Evolutionary conservation across 2,888 invertebrate genomes (phyloP), one percentile per base, ranked within the genome.

Genomic region (Panopea generosa): DNA sequence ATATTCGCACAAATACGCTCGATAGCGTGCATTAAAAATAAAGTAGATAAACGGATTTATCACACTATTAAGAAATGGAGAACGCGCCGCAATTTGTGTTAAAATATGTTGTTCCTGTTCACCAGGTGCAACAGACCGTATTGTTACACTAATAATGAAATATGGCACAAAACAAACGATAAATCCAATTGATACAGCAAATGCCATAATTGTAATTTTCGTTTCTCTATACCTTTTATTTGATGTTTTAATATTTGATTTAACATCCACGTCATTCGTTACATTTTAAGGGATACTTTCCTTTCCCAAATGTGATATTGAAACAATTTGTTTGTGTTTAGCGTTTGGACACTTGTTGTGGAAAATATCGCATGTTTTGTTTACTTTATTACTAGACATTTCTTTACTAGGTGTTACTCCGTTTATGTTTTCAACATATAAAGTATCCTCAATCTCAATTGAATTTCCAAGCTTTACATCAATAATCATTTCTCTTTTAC

Each of bases 11-110:
- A n/a, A n/a, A n/a, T n/a, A n/a, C n/a, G n/a, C n/a, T n/a, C n/a
- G n/a, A 33, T 7, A 33, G 11, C 33, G 33, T 11, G 11, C 11
- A 53, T 77, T 77, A 38, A 77, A 77, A 14, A 71, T 45, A 43
- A 60, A 77, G 27, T 66, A 77, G 14, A 77, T 62, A 14, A 77
- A 49, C n/a, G 76, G 76, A 22, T 77, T 77, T 7, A 77, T 68
- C n/a, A 71, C 71, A 53, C 76, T 67, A 55, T 71, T 77, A 62
- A 61, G 63, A 24, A 77, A 77, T 47, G 76, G 76, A 7, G 67
- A 67, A 27, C 67, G 61, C 1, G 71, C 16, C 9, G 67, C 59
- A 26, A 77, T 67, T 27, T 77, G 71, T 1, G 62, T 55, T 14
- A 49, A 16, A 0, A 56, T 24, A 3, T 52, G 45, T 7, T 71